Evolutionary conservation across 2,113 vertebrate genomes (phyloP), one percentile per base, ranked within the genome.

Genomic region (Anarhynchus alexandrinus): DNA sequence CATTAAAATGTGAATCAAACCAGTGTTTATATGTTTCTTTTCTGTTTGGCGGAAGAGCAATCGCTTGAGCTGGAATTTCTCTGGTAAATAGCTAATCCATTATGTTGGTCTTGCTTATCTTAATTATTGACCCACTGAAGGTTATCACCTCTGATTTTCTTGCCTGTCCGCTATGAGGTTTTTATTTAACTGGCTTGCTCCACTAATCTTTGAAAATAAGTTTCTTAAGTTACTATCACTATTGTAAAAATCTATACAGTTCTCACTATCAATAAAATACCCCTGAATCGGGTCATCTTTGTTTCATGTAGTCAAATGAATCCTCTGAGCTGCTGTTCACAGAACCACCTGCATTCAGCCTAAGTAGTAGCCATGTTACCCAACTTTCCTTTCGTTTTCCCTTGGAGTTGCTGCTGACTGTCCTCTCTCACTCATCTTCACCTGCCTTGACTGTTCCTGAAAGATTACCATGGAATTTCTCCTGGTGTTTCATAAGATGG

Each of bases 1-100:
- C 65, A 90, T 90, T 64, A 82, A 96, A 94, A 91, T 95, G 77
- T 93, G 26, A 92, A 89, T 72, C 20, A 79, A 86, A 90, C 5
- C 19, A 17, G 12, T 78, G 61, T 88, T 87, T 72, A 4, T 62
- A 12, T 30, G 18, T 19, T 43, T 62, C 7, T 32, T 72, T 76
- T 57, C 36, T 69, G 22, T 64, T 25, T 73, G 76, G 14, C 12
- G 38, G 38, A 82, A 51, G 25, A 83, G 2, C 26, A 78, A 27
- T 76, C 19, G 2, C 30, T 82, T 62, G 19, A 76, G 88, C 9
- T 27, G 20, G 26, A 71, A 61, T 82, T 74, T 78, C 43, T 84
- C 36, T 64, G 22, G 2, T 55, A 20, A 51, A 66, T 15, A 81
- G 42, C 15, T 76, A 47, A 71, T 67, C 8, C 11, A 12, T 61